Evolutionary conservation across 2,797 vertebrate genomes (phyloP).

Genomic region (Diplodus puntazzo): DNA sequence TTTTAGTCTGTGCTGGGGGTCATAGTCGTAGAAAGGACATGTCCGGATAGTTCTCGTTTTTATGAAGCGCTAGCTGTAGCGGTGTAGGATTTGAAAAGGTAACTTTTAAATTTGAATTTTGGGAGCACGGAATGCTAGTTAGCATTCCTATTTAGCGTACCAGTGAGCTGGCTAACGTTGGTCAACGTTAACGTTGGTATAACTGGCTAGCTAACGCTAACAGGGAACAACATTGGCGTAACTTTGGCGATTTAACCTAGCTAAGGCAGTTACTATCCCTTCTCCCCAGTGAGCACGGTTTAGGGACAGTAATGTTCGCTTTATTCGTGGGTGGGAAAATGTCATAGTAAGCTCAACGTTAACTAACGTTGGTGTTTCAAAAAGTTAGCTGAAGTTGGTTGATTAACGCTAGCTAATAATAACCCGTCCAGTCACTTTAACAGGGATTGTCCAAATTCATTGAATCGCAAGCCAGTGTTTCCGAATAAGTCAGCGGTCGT

Average conservation of each 20-base stretch:
- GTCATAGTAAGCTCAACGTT: too few species aligned
- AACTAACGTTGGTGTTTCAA: background rate
- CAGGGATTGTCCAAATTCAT: background rate
- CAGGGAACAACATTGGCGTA: background rate
- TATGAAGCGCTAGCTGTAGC: conserved; percentile 13
- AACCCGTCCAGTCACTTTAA: background rate
- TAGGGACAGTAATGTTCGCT: background rate
- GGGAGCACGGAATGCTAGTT: conserved; percentile 49
- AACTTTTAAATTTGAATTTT: conserved; percentile 49
- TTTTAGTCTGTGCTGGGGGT: conserved; percentile 26
- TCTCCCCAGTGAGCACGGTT: background rate
- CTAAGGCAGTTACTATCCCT: background rate
- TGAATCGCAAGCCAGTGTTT: background rate
- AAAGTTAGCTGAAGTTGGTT: conserved; percentile 29
- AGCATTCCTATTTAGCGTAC: conserved; percentile 59
- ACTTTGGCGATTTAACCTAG: background rate
- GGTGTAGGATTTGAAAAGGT: background rate
- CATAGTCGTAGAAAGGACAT: conserved; percentile 26
- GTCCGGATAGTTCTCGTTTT: conserved; percentile 7
- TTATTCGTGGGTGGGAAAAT: conserved; percentile 13
- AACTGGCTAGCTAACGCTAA: conserved; percentile 37
- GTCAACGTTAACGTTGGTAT: conserved; percentile 37
- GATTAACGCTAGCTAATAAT: background rate
- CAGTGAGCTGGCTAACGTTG: conserved; percentile 47
- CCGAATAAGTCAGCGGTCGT: background rate